These are phyloP conservation scores for Dryas iulia DNA, from an alignment of 1,140 invertebrate genomes.

Conservation along the genomic window DNA sequence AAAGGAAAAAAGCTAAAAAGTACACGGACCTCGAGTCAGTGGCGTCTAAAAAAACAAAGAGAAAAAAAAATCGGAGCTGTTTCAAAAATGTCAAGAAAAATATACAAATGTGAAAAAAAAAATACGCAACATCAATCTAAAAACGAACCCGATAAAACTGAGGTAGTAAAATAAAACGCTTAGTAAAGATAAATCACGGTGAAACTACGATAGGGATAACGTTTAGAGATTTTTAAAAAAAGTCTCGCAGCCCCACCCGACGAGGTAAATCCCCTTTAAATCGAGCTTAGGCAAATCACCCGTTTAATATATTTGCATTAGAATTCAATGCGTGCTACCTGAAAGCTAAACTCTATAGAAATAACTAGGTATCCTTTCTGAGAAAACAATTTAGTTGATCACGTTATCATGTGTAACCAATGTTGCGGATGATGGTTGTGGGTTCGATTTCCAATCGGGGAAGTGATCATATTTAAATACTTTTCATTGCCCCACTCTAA, in stretches of 20 bases:
- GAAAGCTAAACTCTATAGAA: background rate
- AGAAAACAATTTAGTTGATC: background rate
- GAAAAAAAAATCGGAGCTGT: too few species aligned
- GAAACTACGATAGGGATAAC: background rate
- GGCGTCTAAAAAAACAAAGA: too few species aligned
- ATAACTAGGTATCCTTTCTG: background rate
- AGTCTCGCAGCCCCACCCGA: background rate
- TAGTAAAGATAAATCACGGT: background rate
- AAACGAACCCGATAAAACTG: background rate
- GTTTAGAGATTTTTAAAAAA: background rate
- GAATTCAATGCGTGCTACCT: constrained; percentile 16
- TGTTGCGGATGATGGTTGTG: too few species aligned
- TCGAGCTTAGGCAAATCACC: constrained; percentile 19
- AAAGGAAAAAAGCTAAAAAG: too few species aligned
- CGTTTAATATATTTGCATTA: constrained; percentile 21
- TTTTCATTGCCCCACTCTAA: too few species aligned
- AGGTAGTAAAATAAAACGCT: background rate
- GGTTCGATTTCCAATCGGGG: too few species aligned
- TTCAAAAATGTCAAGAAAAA: too few species aligned
- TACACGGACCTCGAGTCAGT: too few species aligned
- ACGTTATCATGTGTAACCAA: background rate
- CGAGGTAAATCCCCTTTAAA: constrained; percentile 16
- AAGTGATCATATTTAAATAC: too few species aligned
- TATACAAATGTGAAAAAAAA: too few species aligned
- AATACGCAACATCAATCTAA: too few species aligned